These are phyloP conservation scores for Numenius phaeopus DNA, from an alignment of 2,797 vertebrate species.

Conservation along the genomic window DNA sequence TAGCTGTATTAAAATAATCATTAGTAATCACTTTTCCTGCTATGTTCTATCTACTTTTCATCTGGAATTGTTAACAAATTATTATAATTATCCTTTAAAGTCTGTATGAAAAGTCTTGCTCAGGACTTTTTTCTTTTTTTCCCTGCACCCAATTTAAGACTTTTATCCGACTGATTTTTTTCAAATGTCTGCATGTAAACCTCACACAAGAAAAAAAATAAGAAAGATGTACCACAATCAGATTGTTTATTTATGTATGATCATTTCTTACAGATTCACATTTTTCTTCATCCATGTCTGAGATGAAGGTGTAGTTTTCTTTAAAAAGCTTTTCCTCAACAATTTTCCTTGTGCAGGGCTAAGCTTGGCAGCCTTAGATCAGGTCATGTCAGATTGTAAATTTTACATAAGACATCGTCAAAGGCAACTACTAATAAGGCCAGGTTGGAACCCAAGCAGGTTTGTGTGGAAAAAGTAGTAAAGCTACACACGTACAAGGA, in stretches of 20 bases:
- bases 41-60: neutral
- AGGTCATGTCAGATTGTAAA: neutral
- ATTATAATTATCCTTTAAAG: neutral
- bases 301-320: neutral
- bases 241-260: neutral
- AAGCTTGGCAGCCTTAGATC: neutral
- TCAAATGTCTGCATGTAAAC: conserved; percentile 12
- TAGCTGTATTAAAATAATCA: neutral
- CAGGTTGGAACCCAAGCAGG: neutral
- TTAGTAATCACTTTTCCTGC: neutral
- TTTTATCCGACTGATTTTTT: neutral
- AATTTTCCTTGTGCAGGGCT: neutral
- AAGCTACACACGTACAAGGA: neutral
- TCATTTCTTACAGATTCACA: neutral
- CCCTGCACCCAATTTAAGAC: neutral
- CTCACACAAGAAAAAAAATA: neutral
- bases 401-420: neutral
- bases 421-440: neutral
- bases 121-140: neutral
- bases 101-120: neutral
- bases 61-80: neutral
- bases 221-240: neutral
- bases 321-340: neutral
- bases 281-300: neutral
- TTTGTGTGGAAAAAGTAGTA: neutral